A percentile compares a stretch with the other conserved stretches of the same genome.
Evolutionary conservation across 2,113 vertebrate genomes (phyloP).

Genomic region (Strigops habroptila): DNA sequence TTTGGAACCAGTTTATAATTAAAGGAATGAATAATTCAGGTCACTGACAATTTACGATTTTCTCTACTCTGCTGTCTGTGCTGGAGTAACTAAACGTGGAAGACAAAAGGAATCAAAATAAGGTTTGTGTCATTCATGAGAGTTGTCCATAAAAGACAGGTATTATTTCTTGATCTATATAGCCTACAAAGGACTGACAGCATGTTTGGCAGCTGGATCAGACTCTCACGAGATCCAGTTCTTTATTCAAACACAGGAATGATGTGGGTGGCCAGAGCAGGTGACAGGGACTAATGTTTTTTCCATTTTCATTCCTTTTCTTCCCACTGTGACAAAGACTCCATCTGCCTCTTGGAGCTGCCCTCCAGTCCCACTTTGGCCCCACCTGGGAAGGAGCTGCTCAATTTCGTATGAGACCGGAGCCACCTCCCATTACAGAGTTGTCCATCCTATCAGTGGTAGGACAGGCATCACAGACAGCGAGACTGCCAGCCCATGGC

Average conservation of each 20-base stretch:
- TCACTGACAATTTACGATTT: constrained; percentile 37
- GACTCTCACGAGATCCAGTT: neutral
- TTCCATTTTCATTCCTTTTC: neutral
- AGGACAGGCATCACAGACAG: neutral
- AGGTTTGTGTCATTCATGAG: neutral
- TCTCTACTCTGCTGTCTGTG: neutral
- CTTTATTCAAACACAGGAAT: neutral
- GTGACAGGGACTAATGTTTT: neutral
- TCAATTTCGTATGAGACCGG: neutral
- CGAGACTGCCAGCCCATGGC: neutral
- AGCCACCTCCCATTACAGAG: neutral
- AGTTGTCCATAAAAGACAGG: neutral
- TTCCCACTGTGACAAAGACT: neutral
- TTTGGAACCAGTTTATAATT: constrained; percentile 33
- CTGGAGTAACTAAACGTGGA: constrained; percentile 4
- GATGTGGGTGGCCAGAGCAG: neutral
- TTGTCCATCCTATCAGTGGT: neutral
- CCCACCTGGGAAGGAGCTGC: neutral
- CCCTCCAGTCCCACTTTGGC: neutral
- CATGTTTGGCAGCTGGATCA: neutral
- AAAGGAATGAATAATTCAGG: constrained; percentile 45
- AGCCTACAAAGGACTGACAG: neutral
- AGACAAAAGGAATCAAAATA: neutral
- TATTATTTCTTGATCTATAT: neutral
- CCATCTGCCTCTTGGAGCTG: neutral